Evolutionary conservation across 2,113 vertebrate genomes (phyloP).

Genomic region (Vicugna pacos): DNA sequence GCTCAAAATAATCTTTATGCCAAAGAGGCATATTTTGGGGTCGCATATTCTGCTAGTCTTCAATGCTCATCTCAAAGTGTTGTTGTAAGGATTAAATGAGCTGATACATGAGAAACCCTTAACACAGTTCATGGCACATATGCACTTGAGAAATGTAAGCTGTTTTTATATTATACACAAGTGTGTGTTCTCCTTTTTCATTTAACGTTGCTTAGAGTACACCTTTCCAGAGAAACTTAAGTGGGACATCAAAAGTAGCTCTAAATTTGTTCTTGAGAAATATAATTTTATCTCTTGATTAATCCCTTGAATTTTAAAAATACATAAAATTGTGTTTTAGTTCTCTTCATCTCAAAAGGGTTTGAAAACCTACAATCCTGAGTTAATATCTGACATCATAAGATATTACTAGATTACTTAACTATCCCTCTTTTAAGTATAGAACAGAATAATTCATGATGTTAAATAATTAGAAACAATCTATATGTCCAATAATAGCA

Average conservation of each 20-base stretch:
- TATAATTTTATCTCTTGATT: neutral
- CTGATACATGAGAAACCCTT: neutral
- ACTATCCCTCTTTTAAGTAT: neutral
- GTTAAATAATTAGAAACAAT: slow-evolving; percentile 15
- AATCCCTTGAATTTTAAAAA: slow-evolving; percentile 38
- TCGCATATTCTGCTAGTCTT: neutral
- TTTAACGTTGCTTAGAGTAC: neutral
- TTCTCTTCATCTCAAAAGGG: slow-evolving; percentile 20
- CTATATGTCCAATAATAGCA: neutral
- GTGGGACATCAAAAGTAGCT: neutral
- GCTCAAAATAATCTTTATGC: neutral
- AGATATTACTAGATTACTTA: neutral
- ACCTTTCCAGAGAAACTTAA: slow-evolving; percentile 42
- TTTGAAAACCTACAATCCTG: slow-evolving; percentile 9
- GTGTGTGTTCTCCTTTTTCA: neutral
- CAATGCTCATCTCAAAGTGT: neutral
- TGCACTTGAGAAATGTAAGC: neutral
- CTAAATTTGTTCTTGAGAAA: slow-evolving; percentile 31
- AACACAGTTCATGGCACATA: neutral
- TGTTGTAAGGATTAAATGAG: neutral
- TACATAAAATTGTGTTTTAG: slow-evolving; percentile 6
- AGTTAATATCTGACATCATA: neutral
- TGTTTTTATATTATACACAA: neutral
- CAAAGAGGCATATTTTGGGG: neutral
- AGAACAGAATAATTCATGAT: neutral